Percentiles rank a stretch among this genome's conserved stretches.
These are phyloP conservation scores for Etheostoma cragini DNA, from an alignment of 2,113 vertebrate genomes.

Conservation along the genomic window DNA sequence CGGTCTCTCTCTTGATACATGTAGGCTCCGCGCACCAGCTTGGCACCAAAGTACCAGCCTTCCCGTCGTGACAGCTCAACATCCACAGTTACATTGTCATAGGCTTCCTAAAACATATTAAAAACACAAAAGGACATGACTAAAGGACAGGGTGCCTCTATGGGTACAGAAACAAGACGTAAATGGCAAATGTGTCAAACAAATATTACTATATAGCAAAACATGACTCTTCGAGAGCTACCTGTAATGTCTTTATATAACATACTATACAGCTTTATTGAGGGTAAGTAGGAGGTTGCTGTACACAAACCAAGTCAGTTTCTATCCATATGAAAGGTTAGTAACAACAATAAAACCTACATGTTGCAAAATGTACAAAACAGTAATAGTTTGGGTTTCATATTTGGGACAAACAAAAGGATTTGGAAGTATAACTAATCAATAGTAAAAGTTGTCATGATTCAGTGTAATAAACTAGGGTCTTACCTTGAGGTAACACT, in stretches of 20 bases:
- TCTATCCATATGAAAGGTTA: background rate
- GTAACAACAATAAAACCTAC: background rate
- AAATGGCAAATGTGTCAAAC: background rate
- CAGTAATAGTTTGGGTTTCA: background rate
- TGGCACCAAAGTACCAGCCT: constrained; percentile 92
- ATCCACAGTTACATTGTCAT: constrained; percentile 88
- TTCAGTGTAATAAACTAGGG: background rate
- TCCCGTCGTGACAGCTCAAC: constrained; percentile 90
- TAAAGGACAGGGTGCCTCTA: background rate
- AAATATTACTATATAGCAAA: background rate
- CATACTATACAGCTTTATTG: background rate
- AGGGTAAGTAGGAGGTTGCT: no score
- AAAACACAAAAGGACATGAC: background rate
- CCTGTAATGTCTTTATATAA: background rate
- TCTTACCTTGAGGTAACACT: constrained; percentile 94
- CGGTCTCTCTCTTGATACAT: constrained; percentile 93
- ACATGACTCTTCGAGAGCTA: background rate
- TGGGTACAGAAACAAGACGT: background rate
- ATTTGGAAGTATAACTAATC: background rate
- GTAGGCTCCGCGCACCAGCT: constrained; percentile 95
- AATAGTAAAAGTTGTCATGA: background rate
- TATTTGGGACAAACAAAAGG: background rate
- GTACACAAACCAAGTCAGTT: background rate
- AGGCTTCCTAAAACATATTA: constrained; percentile 87
- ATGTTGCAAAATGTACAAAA: background rate